A percentile compares a stretch with the other conserved stretches of the same genome.
Evolutionary conservation across 1,140 invertebrate genomes (phyloP).

Genomic region (Pseudomyrmex dendroicus): DNA sequence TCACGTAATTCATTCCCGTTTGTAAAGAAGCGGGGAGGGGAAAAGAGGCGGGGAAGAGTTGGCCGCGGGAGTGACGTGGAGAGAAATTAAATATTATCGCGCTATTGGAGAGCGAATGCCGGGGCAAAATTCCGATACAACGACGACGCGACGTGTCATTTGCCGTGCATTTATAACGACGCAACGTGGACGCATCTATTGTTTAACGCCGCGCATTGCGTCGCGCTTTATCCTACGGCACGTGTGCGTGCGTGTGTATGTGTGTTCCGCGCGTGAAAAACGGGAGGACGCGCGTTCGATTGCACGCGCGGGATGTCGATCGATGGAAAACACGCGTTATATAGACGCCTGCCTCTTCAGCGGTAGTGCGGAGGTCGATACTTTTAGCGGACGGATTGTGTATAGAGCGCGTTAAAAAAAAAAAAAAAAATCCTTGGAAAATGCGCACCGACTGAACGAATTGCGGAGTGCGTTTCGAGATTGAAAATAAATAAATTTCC

Average conservation of each 20-base stretch:
- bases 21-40: no score
- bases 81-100: slow-evolving; percentile 59
- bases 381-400: slow-evolving; percentile 25
- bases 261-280: slow-evolving; percentile 27
- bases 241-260: no score
- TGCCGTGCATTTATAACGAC: slow-evolving; percentile 50
- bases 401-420: not conserved
- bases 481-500: not conserved
- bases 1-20: not conserved
- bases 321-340: slow-evolving; percentile 44
- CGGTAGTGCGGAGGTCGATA: slow-evolving; percentile 8
- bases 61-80: not conserved
- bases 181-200: slow-evolving; percentile 52
- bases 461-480: not conserved
- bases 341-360: not conserved
- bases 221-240: slow-evolving; percentile 18
- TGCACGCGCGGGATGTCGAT: slow-evolving; percentile 27
- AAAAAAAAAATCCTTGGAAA: not conserved
- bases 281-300: slow-evolving; percentile 20
- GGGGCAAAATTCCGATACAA: slow-evolving; percentile 32
- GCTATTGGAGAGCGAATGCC: not conserved
- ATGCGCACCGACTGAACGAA: not conserved
- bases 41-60: no score
- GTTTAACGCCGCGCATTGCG: slow-evolving; percentile 30
- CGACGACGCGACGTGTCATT: slow-evolving; percentile 40